Evolutionary conservation across 2,888 invertebrate species (phyloP), one percentile per base, ranked within the genome.

Genomic region (Omphaloscelis lunosa): DNA sequence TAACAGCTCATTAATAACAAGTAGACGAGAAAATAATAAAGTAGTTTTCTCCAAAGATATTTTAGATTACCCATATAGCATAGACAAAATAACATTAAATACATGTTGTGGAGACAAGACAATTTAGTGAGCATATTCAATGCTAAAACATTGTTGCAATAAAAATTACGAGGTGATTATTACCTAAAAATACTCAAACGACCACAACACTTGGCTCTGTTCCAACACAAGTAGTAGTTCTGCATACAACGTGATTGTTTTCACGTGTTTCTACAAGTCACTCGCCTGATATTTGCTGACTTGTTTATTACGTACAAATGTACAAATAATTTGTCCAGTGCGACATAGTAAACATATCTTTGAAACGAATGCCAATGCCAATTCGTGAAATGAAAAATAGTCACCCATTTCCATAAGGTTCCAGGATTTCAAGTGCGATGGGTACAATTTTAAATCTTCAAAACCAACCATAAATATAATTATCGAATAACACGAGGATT

Each of bases 171-270:
- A 90, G 88, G 90, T 91, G 90, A 90, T 92, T 92, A 90, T 91
- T 89, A 87, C 89, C 93, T 93, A 93, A 93, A 93, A 94, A 94
- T 93, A 94, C 89, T 87, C 86, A 86, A 91, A 91, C 88, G 88
- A 81, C 86, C 86, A 86, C 87, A 86, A 89, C 75, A 87, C 77
- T 91, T 94, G 94, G 94, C 93, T 75, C 68, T 59, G 34, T 7
- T 89, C 92, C 94, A 94, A 90, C 83, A 82, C 77, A 85, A 84
- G 86, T 82, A 88, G 83, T 84, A 82, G 79, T 82, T 87, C 72
- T 79, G 83, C 72, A 58, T 73, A 71, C 72, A 82, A 80, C 87
- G 73, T 77, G 73, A 84, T 76, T 86, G 84, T 87, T 80, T 85
- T 82, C 77, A 79, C 79, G 65, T 83, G 75, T 74, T 81, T 66